Evolutionary conservation across 2,113 vertebrate species (phyloP).

Genomic region (Sander lucioperca): DNA sequence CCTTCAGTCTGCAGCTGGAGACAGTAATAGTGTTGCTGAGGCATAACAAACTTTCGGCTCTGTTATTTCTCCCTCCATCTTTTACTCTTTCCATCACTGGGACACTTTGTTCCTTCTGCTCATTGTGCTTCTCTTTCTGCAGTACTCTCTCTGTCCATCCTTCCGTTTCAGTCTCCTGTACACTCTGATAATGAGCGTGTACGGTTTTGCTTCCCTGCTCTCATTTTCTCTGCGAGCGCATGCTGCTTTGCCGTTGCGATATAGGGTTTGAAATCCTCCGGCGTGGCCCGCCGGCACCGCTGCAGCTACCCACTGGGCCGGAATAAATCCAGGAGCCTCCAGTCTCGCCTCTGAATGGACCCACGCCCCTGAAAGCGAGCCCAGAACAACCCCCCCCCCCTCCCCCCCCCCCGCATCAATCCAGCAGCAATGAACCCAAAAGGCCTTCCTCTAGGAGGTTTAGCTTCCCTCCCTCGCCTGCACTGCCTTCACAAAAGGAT

Average conservation of each 20-base stretch:
- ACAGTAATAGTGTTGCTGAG: background rate
- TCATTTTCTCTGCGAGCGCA: conserved; percentile 55
- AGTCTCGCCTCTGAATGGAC: conserved; percentile 68
- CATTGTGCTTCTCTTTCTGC: conserved; percentile 20
- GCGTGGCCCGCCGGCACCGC: conserved; percentile 47
- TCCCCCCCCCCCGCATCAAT: conserved; percentile 38
- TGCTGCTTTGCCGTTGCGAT: conserved; percentile 43
- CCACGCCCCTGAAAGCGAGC: conserved; percentile 68
- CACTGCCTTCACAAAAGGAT: conserved; percentile 69
- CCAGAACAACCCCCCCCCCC: conserved; percentile 54
- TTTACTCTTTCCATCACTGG: background rate
- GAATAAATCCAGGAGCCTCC: conserved; percentile 75
- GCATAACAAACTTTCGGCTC: conserved; percentile 29
- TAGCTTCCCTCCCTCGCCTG: conserved; percentile 49
- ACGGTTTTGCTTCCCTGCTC: conserved; percentile 62
- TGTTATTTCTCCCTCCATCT: conserved; percentile 14
- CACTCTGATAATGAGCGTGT: conserved; percentile 64
- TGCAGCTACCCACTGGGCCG: conserved; percentile 68
- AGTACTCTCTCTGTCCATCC: conserved; percentile 32
- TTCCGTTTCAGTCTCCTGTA: conserved; percentile 41
- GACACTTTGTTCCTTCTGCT: conserved; percentile 25
- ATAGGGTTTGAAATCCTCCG: conserved; percentile 65
- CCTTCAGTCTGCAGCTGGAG: conserved; percentile 21
- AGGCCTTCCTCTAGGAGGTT: conserved; percentile 68
- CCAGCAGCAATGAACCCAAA: conserved; percentile 68